Conservation (phyloP, 2,797 vertebrate genomes). For the Lepilemur ruficaudatus region DNA sequence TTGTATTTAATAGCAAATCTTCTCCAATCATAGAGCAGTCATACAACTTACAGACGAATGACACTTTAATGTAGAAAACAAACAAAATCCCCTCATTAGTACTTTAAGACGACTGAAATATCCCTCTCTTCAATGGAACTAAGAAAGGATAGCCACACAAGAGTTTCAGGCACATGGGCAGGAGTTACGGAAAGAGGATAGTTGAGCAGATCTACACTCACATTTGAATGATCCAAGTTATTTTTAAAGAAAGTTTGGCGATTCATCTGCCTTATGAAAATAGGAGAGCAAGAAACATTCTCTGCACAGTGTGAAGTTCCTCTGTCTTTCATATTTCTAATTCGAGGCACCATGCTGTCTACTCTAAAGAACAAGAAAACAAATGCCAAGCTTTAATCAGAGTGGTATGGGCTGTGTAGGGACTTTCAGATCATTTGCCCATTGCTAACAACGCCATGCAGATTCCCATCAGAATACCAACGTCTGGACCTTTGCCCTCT, state of each 20-base stretch:
- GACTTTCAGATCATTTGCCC: conserved; percentile 71
- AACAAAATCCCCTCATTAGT: not conserved
- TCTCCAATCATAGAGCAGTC: not conserved
- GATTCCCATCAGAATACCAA: conserved; percentile 71
- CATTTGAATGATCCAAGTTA: conserved; percentile 57
- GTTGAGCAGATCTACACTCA: not conserved
- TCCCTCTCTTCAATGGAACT: not conserved
- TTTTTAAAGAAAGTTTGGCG: conserved; percentile 64
- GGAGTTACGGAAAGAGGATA: not conserved
- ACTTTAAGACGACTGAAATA: not conserved
- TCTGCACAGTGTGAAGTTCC: conserved; percentile 69
- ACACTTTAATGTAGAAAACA: not conserved
- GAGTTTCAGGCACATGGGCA: accelerated
- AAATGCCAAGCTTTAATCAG: conserved; percentile 81
- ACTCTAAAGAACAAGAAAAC: conserved; percentile 77
- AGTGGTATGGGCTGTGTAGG: conserved; percentile 57
- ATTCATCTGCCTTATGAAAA: conserved; percentile 64
- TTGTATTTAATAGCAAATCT: not conserved
- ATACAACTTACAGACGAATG: not conserved
- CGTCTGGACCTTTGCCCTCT: conserved; percentile 67
- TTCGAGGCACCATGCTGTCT: conserved; percentile 76
- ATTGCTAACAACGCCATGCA: conserved; percentile 65
- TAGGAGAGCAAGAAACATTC: conserved; percentile 42
- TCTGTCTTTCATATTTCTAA: conserved; percentile 80
- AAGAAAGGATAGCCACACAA: accelerated